Evolutionary conservation across 1,140 invertebrate genomes (phyloP), one percentile per base, ranked within the genome.

Genomic region (Bombus cullumanus): DNA sequence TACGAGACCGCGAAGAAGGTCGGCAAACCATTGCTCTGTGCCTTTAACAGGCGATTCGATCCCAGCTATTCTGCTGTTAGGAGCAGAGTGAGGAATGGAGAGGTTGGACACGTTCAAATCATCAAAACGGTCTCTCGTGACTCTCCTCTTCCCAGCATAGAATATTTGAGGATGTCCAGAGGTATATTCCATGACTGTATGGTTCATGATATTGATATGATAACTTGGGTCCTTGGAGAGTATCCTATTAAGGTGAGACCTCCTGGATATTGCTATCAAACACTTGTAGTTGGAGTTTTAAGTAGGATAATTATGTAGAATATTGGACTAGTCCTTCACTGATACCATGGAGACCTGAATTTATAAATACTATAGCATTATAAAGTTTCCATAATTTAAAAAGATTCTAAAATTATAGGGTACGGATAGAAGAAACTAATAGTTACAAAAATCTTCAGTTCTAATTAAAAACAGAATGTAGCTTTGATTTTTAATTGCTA

Each of bases 111-210:
- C 82, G 95, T 97, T 9, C 96, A 97, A 53, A 94, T 96, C 3
- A 93, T 97, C 3, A 97, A 97, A 92, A 95, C 96, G 0, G 96
- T 96, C 34, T 95, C 96, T 10, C 95, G 97, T 82, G 97, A 97
- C 89, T 96, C 96, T 28, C 96, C 97, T 10, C 89, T 96, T 41
- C 97, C 97, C 2, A 93, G 95, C 1, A 88, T 97, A 12, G 96
- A 96, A 0, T 97, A 97, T 90, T 92, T 97, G 6, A 96, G 95
- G 88, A 94, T 89, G 18, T 97, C 97, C 86, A 97, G 97, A 83
- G 97, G 97, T n/a, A 97, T 97, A 59, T 97, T 97, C 89, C 96
- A 97, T 83, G 97, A 97, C 91, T 97, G 97, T 85, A 95, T 96
- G 75, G 97, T 97, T 12, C 97, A 97, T 87, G 97, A 97, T 92